Evolutionary conservation across 2,797 vertebrate species (phyloP), one percentile per base, ranked within the genome.

Genomic region (Channallabes apus): DNA sequence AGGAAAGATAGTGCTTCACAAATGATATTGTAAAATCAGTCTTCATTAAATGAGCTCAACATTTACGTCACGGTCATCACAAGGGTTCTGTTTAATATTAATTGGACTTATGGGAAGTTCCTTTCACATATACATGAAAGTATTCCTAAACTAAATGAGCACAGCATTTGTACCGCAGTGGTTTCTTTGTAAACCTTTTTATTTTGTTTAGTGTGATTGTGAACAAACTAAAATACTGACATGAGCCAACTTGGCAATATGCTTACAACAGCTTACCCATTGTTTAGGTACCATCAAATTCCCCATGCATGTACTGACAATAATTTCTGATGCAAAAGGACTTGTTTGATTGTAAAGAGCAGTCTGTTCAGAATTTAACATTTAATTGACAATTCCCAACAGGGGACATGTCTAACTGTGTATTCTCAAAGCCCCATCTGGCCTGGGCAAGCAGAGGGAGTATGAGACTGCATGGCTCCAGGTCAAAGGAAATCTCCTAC

Each of bases 351-450:
- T 85, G 59, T 79, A 71, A 83, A 77, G 54, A 76, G 11, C 69
- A 85, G 11, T 32, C 71, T n/a, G 80, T 27, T 59, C 72, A 83
- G 58, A 59, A 80, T 68, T 46, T 46, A 35, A 83, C 72, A 61
- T 86, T 86, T 86, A 80, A 77, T 65, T 79, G 82, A 24, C 51
- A 82, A 78, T 82, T 82, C 65, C 51, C 83, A 82, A 79, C 29
- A 56, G 67, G 77, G n/a, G 29, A 12, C 24, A 6, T 51, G 20
- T 32, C 64, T 35, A 54, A 65, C 41, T 64, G 83, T 59, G 71
- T 18, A 35, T 59, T 87, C 35, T 72, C 72, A 73, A 87, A 83
- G 82, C 67, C 75, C 84, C 77, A 75, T 79, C 73, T 87, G 86
- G 80, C 29, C 4, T 22, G 38, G 46, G 32, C 38, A 84, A 73